Evolutionary conservation across 2,113 vertebrate species (phyloP).

Genomic region (Macrotis lagotis): DNA sequence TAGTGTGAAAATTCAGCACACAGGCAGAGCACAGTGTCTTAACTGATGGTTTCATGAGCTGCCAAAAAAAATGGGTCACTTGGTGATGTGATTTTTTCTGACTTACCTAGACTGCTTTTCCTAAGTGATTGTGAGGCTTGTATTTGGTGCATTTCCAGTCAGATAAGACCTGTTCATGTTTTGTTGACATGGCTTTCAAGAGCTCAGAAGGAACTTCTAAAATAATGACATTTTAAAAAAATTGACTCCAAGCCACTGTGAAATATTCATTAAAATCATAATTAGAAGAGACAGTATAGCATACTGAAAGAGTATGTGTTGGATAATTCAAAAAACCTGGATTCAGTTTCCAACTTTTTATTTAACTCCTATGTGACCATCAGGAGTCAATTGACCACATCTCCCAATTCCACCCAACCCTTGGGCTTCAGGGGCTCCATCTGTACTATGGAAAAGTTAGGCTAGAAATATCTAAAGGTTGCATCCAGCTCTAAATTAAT

Average conservation of each 20-base stretch:
- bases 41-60: background rate
- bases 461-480: background rate
- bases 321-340: background rate
- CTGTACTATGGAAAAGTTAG: background rate
- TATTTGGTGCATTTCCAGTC: background rate
- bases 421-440: background rate
- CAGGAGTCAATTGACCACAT: background rate
- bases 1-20: background rate
- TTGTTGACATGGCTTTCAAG: background rate
- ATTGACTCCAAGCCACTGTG: background rate
- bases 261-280: background rate
- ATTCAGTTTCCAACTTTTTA: background rate
- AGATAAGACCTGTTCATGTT: background rate
- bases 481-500: background rate
- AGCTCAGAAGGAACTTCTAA: background rate
- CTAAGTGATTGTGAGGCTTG: background rate
- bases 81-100: background rate
- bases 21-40: background rate
- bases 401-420: background rate
- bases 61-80: background rate
- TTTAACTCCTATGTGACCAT: background rate
- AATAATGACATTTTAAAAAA: background rate
- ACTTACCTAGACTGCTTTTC: background rate
- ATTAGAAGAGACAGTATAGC: background rate
- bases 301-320: background rate